phyloP scores from a whole-genome alignment of 2,797 vertebrate genomes.

The Margarornis squamiger region DNA sequence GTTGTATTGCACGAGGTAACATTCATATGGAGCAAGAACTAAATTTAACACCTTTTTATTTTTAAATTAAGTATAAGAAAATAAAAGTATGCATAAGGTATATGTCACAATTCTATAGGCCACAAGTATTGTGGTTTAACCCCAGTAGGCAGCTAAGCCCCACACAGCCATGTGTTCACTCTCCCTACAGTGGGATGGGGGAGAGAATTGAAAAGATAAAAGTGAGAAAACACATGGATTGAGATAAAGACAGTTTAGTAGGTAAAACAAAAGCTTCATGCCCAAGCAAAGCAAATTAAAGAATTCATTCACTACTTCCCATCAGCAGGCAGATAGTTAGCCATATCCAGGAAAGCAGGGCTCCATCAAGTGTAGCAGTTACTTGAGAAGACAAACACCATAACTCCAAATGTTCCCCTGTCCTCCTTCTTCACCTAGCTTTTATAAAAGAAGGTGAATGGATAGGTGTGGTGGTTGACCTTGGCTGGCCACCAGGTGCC shows the following conservation, averaged over 20 bases:
- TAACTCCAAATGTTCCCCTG: not conserved
- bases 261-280: not conserved
- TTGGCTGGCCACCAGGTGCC: not conserved
- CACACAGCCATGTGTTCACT: not conserved
- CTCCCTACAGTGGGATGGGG: not conserved
- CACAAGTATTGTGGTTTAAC: not conserved
- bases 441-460: not conserved
- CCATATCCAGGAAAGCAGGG: not conserved
- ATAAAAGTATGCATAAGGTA: not conserved
- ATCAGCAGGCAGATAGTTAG: not conserved
- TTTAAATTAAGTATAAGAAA: not conserved
- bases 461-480: not conserved
- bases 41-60: not conserved
- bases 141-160: not conserved
- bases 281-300: not conserved
- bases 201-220: not conserved
- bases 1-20: not conserved
- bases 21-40: not conserved
- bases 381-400: not conserved
- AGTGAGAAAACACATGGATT: not conserved
- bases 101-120: not conserved
- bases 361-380: not conserved
- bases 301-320: not conserved
- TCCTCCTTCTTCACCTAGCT: not conserved
- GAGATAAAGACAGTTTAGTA: not conserved